These are phyloP conservation scores for Hypercompe scribonia DNA, from an alignment of 2,888 invertebrate genomes.

Conservation along the genomic window DNA sequence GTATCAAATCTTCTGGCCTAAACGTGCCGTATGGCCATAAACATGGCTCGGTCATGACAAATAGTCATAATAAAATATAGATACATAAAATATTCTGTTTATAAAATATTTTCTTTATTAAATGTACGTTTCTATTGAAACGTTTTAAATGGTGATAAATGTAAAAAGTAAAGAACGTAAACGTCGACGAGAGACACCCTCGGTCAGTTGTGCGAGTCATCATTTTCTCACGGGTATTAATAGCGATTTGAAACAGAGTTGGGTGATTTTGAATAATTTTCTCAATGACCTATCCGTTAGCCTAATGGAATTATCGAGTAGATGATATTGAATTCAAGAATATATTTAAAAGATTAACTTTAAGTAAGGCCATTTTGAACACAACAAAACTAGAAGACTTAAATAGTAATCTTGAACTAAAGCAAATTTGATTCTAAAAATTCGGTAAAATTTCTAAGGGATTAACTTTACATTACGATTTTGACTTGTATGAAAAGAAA, in stretches of 20 bases:
- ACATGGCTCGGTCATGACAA: neutral
- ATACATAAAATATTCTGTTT: neutral
- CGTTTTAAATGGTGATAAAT: conserved; percentile 53
- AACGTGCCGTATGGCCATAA: too few species aligned
- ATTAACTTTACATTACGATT: too few species aligned
- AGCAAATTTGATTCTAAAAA: too few species aligned
- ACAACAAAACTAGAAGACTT: neutral
- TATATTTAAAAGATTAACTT: neutral
- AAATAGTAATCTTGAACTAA: too few species aligned
- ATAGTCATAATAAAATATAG: neutral
- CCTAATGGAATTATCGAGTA: conserved; percentile 49
- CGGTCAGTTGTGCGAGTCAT: conserved; percentile 56
- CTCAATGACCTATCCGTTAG: conserved; percentile 64
- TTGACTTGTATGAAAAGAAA: too few species aligned
- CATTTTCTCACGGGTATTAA: conserved; percentile 76
- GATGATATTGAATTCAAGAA: neutral
- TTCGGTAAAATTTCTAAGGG: too few species aligned
- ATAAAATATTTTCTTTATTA: conserved; percentile 14
- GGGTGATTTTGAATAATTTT: conserved; percentile 73
- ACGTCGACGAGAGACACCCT: conserved; percentile 46
- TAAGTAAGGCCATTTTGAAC: neutral
- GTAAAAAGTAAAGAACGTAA: conserved; percentile 52
- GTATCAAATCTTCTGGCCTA: too few species aligned
- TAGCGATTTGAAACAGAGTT: conserved; percentile 72
- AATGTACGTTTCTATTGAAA: conserved; percentile 34